These are phyloP conservation scores for Megastigmus dorsalis DNA, from an alignment of 2,888 invertebrate species.

Conservation along the genomic window DNA sequence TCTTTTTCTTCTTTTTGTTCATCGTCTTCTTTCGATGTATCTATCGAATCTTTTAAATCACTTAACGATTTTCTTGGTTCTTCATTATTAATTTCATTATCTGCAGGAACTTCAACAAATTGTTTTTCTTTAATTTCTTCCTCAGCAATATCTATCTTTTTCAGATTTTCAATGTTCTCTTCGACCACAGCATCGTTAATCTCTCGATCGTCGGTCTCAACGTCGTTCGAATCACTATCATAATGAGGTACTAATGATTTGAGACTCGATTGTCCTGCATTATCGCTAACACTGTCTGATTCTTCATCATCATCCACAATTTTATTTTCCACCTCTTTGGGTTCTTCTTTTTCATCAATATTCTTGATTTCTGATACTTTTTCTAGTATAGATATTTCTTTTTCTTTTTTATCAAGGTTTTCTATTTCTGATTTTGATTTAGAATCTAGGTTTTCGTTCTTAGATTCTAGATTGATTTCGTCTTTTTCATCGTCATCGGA, in stretches of 20 bases:
- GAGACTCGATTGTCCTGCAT: constrained; percentile 10
- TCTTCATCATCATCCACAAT: constrained; percentile 19
- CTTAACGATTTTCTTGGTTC: constrained; percentile 1
- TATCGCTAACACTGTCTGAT: constrained; percentile 38
- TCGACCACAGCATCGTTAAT: constrained; percentile 13
- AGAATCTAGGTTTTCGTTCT: background rate
- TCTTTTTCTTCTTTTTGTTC: background rate
- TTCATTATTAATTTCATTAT: background rate
- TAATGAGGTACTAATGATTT: constrained; percentile 51
- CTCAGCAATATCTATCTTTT: constrained; percentile 32
- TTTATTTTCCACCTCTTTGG: too few relatives aligned
- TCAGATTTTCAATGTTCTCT: background rate
- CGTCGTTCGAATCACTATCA: constrained; percentile 46
- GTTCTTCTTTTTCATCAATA: background rate
- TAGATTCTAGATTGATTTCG: background rate
- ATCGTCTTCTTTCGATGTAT: background rate
- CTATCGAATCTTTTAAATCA: background rate
- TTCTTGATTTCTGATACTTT: background rate
- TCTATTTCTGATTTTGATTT: background rate
- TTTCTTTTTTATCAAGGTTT: background rate
- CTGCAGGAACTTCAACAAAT: constrained; percentile 9
- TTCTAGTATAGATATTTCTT: background rate
- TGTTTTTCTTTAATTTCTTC: constrained; percentile 9
- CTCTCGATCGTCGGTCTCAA: constrained; percentile 23
- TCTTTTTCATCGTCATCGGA: background rate